Conservation (phyloP, 2,888 invertebrate species). For the Ecliptopera silaceata region DNA sequence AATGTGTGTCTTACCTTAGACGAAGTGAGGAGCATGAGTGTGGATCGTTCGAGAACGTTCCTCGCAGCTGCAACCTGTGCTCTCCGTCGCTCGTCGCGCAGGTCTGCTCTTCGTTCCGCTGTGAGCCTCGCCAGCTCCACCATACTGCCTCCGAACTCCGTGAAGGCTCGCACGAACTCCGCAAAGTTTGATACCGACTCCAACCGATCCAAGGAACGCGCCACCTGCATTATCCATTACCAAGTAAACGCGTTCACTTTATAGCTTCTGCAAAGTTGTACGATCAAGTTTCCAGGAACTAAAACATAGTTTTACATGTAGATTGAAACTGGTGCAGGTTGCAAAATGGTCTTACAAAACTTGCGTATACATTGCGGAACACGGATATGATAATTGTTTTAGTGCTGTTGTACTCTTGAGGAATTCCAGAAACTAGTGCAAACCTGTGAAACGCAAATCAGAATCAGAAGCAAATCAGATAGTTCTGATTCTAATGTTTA, state of each 20-base stretch:
- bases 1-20: conserved; percentile 91
- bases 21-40: conserved; percentile 97
- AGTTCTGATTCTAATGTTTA: neutral
- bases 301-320: conserved; percentile 26
- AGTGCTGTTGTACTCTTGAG: neutral
- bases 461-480: no score
- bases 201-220: conserved; percentile 91
- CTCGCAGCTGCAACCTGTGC: conserved; percentile 98
- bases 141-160: conserved; percentile 99
- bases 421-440: conserved; percentile 1
- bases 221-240: conserved; percentile 80
- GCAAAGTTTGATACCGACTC: conserved; percentile 96
- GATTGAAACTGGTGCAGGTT: conserved; percentile 27
- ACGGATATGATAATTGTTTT: conserved; percentile 10
- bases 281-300: conserved; percentile 35
- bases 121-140: conserved; percentile 98
- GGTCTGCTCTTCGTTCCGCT: conserved; percentile 90
- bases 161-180: conserved; percentile 99
- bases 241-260: conserved; percentile 36
- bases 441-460: neutral
- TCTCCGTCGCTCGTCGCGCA: conserved; percentile 95
- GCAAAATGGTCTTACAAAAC: conserved; percentile 24
- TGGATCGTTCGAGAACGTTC: conserved; percentile 96
- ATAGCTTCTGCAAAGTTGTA: conserved; percentile 34
- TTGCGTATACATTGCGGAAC: conserved; percentile 18